Conservation (phyloP, 2,888 invertebrate genomes). For the Lasioglossum malachurum region DNA sequence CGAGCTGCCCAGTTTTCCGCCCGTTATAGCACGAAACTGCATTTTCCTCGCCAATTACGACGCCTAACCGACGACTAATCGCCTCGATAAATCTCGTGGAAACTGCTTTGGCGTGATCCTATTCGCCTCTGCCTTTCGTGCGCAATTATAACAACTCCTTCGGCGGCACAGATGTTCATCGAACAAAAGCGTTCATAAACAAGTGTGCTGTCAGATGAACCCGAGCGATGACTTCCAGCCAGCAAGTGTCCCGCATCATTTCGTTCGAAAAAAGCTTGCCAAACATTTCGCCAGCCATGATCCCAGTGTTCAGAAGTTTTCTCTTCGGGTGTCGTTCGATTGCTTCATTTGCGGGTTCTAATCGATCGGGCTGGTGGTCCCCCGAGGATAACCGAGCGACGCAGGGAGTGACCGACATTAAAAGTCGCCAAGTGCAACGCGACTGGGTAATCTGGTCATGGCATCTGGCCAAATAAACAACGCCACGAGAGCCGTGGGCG, state of each 20-base stretch:
- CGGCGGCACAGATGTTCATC: too few relatives aligned
- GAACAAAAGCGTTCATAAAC: not conserved
- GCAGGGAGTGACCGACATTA: conserved; percentile 62
- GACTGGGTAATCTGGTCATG: conserved; percentile 66
- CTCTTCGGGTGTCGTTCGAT: not conserved
- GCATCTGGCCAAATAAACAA: conserved; percentile 73
- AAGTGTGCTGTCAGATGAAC: not conserved
- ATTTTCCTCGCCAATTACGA: conserved; percentile 55
- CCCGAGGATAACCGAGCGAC: conserved; percentile 8
- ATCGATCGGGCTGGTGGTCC: conserved; percentile 56
- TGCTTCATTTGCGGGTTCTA: conserved; percentile 54
- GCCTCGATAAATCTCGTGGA: conserved; percentile 46
- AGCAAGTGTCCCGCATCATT: not conserved
- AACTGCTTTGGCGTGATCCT: conserved; percentile 18
- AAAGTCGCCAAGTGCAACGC: conserved; percentile 65
- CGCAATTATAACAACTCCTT: not conserved
- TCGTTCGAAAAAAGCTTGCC: not conserved
- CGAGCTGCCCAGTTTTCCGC: conserved; percentile 37
- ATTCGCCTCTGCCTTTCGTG: not conserved
- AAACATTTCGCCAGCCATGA: not conserved
- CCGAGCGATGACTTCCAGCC: not conserved
- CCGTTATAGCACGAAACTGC: conserved; percentile 28
- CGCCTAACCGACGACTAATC: conserved; percentile 30
- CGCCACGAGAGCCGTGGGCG: conserved; percentile 41
- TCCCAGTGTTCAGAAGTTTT: not conserved